Evolutionary conservation across 2,113 vertebrate species (phyloP), one percentile per base, ranked within the genome.

Genomic region (Dryoscopus gambensis): DNA sequence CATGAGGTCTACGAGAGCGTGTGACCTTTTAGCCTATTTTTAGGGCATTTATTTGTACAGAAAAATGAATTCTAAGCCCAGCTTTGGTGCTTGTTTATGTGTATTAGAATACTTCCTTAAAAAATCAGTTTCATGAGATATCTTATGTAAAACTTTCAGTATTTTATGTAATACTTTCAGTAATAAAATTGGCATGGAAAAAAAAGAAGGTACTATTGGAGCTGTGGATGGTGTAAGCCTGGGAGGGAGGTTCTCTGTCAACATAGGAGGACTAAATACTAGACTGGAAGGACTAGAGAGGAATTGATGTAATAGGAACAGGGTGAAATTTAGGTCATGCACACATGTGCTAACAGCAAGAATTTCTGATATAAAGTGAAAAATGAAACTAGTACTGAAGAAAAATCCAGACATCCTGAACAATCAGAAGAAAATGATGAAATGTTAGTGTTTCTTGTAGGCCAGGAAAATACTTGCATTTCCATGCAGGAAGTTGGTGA

Each of bases 301-400:
- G 60, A 90, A 84, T 27, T 87, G 89, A 91, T 78, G 64, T 81
- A 87, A 94, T 64, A 73, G 70, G 39, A 86, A 70, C 25, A 59
- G 35, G 83, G 60, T 95, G 93, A 95, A 86, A 71, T 86, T 80
- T 67, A 75, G 92, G 91, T 92, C 83, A 86, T 42, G 40, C 71
- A 77, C 62, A 65, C 62, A 47, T 30, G n/a, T 77, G 55, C 76
- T 95, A 90, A 69, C 53, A 84, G 69, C 60, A 92, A 77, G 59
- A 74, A 77, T 78, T 94, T 93, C 75, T 88, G 55, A 88, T 89
- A 78, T 27, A 53, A 94, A 83, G 40, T 84, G 60, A 84, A 59
- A 87, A 90, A 70, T 59, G 37, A 71, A 80, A 57, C 50, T 53
- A 68, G 83, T 74, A 67, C 31, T 70, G 60, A 73, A 71, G 33